Evolutionary conservation across 2,797 vertebrate species (phyloP), one percentile per base, ranked within the genome.

Genomic region (Loris lydekkerianus): DNA sequence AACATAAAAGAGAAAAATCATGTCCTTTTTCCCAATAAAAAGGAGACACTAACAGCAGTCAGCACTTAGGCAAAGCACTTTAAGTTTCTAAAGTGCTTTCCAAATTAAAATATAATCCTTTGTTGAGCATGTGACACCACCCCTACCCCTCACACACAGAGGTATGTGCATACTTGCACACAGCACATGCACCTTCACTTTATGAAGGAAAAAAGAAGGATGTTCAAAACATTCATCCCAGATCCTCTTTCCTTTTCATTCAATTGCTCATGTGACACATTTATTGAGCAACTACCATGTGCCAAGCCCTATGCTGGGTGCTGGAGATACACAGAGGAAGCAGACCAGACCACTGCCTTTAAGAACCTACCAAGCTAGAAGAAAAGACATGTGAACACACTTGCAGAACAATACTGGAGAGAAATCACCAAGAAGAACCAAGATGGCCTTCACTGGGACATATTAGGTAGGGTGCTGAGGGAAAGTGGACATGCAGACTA

Each of bases 21-120:
- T 97, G 96, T 97, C 96, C 97, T 98, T 97, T 98, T 97, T 97
- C 97, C 96, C 97, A 98, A 98, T 97, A 97, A 97, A 98, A 97
- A 98, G 93, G 92, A 98, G 97, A 97, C 96, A 97, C 97, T 98
- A 98, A 97, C 97, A 98, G 97, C 97, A 97, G 96, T 97, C 95
- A 97, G 96, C 97, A 97, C 97, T 98, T 97, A 97, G 82, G 95
- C 92, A 97, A 97, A 97, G 97, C 95, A 98, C 97, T 98, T 97
- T 96, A 97, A 97, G 93, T 97, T 98, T 98, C 96, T 96, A 97
- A 98, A 97, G 97, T 97, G 96, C 96, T 97, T 97, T 97, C 94
- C 94, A 97, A 97, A 98, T 98, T 97, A 98, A 97, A 97, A 97
- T 96, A 94, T 95, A 97, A 97, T 92, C 96, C 88, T 96, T 96